Evolutionary conservation across 2,113 vertebrate genomes (phyloP), one percentile per base, ranked within the genome.

Genomic region (Mormyrus iriodes): DNA sequence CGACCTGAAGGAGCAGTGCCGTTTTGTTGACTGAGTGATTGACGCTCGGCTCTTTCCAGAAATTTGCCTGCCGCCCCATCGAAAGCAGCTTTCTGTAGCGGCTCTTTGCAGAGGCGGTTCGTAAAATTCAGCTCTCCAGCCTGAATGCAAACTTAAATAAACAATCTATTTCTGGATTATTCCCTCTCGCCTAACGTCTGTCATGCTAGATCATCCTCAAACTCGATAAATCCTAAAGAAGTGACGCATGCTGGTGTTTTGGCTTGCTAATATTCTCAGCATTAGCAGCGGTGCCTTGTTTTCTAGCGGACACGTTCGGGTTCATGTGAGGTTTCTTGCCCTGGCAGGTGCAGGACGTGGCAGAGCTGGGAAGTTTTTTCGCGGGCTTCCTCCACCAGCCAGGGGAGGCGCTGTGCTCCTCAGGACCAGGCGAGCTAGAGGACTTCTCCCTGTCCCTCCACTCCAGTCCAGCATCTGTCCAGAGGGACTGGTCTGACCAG

Each of bases 321-420:
- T 46, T 84, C 21, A 48, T 13, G 82, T n/a, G 15, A 42, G 73
- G 35, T 8, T 42, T 31, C 53, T 93, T 84, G 88, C 91, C 91
- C 91, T 39, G 91, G 90, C 94, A 99, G 98, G 96, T 99, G 92
- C 98, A 99, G 95, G 98, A 98, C 90, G 96, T 96, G 69, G 96
- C 98, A 2, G 97, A 97, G 91, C 97, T 95, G 89, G 98, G 98
- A 91, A 95, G 97, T 93, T 96, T 97, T 92, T 99, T 99, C 90
- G 95, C 98, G 53, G 97, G 98, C 46, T 96, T 98, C 88, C 93
- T 99, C 24, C 96, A 97, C 91, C 97, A 98, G 93, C 97, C 95
- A 0, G 94, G 94, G 0, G 93, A 93, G 15, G 94, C 91, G 24
- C 94, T 94, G 2, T 93, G 90, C 88, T 93, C 92, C 88, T 52